phyloP scores from a whole-genome alignment of 2,888 invertebrate genomes.

The Prionchulus punctatus region DNA sequence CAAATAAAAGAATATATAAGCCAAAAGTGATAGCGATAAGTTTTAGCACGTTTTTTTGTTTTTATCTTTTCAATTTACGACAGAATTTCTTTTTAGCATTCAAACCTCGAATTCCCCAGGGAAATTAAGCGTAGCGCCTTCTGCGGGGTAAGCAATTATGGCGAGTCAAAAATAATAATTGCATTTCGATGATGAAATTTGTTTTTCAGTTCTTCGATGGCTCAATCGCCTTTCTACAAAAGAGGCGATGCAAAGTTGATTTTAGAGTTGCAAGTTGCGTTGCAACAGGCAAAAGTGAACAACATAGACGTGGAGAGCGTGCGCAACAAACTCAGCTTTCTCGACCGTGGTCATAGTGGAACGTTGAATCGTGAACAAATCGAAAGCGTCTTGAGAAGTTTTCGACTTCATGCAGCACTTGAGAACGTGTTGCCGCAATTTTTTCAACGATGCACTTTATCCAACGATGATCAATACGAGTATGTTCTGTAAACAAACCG shows the following conservation, averaged over 20 bases:
- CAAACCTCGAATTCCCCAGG: too few species aligned
- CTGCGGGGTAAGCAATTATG: too few species aligned
- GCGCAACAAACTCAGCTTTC: neutral
- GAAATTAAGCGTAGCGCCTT: too few species aligned
- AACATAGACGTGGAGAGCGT: neutral
- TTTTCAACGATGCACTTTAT: neutral
- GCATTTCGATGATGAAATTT: too few species aligned
- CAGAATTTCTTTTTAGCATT: too few species aligned
- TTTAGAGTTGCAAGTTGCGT: neutral
- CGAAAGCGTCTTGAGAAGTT: neutral
- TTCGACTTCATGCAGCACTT: neutral
- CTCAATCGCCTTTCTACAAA: neutral
- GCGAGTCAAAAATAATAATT: too few species aligned
- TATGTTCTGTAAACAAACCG: neutral
- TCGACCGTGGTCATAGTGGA: neutral
- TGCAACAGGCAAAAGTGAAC: neutral
- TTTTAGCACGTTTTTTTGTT: too few species aligned
- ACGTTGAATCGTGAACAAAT: neutral
- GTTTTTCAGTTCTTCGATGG: neutral
- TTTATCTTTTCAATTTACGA: too few species aligned
- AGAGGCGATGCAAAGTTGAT: slow-evolving; percentile 5
- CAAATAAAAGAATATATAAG: neutral
- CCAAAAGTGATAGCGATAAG: too few species aligned
- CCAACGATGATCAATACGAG: neutral
- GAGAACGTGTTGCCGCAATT: neutral